Base-by-base conservation (phyloP, 2,113 vertebrate genomes). In the Upupa epops region DNA sequence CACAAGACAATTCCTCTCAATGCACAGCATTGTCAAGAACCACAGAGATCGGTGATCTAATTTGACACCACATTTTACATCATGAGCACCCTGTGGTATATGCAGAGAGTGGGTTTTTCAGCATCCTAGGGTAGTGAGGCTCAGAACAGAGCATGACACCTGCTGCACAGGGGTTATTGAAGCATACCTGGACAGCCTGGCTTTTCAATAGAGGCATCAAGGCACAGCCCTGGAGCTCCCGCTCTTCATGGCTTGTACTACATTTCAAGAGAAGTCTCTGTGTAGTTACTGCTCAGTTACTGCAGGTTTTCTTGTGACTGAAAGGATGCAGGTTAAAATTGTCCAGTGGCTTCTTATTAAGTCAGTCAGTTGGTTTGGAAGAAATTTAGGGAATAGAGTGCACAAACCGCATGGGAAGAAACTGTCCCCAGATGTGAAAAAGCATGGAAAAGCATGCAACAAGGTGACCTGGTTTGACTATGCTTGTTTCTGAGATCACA, bases 371-470 rank as follows among this genome's bases (percentile, higher is more conserved):
- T 72, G 32, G 68, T 72, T 49, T 49, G 46, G 15, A 3, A 85
- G 32, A 72, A 59, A 60, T 15, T 31, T 10, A 42, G 14, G 20
- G 25, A 51, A 72, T 46, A 49, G 61, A 32, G 12, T 19, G 32
- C 24, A 66, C 20, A 54, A 32, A 32, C 24, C 26, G 49, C 28
- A 46, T 5, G 28, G 42, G 20, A 69, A 72, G 31, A 26, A 52
- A 51, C 34, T 34, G n/a, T 11, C 16, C 42, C 52, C 34, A 24
- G 49, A 52, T n/a, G n/a, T n/a, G n/a, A n/a, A n/a, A n/a, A n/a
- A n/a, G n/a, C n/a, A n/a, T 46, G 69, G 46, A 48, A 56, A 1
- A n/a, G 48, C 36, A 34, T 32, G 13, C 0, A 0, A 31, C 46
- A 48, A 68, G 25, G 61, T 63, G 34, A 42, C 60, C 51, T 42